A percentile compares a stretch with the other conserved stretches of the same genome.
phyloP scores from a whole-genome alignment of 2,888 invertebrate genomes.

The Pseudoips prasinana region DNA sequence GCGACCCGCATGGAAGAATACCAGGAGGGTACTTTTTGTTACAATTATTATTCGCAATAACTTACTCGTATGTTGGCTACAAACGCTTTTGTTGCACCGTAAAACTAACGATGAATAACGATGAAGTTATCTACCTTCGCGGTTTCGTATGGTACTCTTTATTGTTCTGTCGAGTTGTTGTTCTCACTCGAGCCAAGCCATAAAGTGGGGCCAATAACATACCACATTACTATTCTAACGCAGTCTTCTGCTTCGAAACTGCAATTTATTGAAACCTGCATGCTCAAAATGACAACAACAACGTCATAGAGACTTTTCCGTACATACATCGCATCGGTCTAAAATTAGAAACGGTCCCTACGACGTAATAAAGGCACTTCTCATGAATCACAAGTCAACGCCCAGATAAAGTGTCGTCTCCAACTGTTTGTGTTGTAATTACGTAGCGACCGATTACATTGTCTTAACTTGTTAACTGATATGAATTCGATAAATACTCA shows the following conservation, averaged over 20 bases:
- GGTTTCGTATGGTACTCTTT: conserved; percentile 46
- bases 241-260: conserved; percentile 12
- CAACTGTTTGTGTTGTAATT: conserved; percentile 48
- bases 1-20: conserved; percentile 69
- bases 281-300: conserved; percentile 16
- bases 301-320: neutral
- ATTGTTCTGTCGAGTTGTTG: conserved; percentile 24
- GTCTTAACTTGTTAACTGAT: conserved; percentile 59
- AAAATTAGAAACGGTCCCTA: conserved; percentile 27
- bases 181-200: conserved; percentile 16
- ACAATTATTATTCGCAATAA: conserved; percentile 54
- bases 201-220: conserved; percentile 19
- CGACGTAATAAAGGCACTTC: conserved; percentile 23
- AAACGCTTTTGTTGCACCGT: conserved; percentile 39
- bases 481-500: conserved; percentile 53
- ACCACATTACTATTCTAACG: conserved; percentile 17
- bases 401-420: conserved; percentile 46
- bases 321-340: conserved; percentile 9
- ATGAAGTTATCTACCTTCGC: conserved; percentile 37
- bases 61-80: conserved; percentile 34
- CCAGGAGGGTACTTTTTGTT: conserved; percentile 44
- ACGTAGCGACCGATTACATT: conserved; percentile 50
- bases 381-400: conserved; percentile 47
- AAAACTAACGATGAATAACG: conserved; percentile 42
- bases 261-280: conserved; percentile 16